phyloP scores from a whole-genome alignment of 2,797 vertebrate genomes.

The Parauchenoglanis punctatus region DNA sequence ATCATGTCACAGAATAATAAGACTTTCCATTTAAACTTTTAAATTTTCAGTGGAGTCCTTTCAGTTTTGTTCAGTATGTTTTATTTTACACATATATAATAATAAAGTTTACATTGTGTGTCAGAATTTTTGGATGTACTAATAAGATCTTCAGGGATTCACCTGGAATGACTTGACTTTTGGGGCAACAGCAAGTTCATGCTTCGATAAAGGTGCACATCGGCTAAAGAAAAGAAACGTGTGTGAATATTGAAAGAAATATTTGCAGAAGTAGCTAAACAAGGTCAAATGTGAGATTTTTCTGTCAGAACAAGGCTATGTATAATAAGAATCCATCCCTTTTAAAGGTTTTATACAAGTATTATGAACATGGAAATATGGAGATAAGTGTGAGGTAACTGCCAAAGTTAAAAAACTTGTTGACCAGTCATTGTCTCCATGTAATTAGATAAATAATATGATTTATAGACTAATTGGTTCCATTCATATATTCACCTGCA shows the following conservation, averaged over 20 bases:
- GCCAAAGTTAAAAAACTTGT: neutral
- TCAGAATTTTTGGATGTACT: neutral
- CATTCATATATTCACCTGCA: neutral
- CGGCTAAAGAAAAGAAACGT: constrained; percentile 69
- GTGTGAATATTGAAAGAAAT: neutral
- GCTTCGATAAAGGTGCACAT: constrained; percentile 69
- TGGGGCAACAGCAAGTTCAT: constrained; percentile 71
- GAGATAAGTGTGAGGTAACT: neutral
- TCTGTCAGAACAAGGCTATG: neutral
- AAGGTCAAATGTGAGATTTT: neutral
- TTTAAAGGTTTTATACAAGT: neutral
- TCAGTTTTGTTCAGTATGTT: neutral
- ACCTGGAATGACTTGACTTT: constrained; percentile 88
- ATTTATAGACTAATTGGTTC: neutral
- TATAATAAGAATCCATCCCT: neutral
- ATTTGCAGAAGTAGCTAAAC: neutral
- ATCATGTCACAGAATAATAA: neutral
- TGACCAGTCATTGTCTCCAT: neutral
- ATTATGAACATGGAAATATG: neutral
- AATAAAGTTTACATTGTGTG: neutral
- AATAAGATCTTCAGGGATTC: constrained; percentile 47
- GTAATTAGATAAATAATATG: neutral
- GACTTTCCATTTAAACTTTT: neutral
- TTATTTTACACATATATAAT: neutral
- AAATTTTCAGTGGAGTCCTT: neutral